phyloP scores from a whole-genome alignment of 2,888 invertebrate species.

The Labia minor region DNA sequence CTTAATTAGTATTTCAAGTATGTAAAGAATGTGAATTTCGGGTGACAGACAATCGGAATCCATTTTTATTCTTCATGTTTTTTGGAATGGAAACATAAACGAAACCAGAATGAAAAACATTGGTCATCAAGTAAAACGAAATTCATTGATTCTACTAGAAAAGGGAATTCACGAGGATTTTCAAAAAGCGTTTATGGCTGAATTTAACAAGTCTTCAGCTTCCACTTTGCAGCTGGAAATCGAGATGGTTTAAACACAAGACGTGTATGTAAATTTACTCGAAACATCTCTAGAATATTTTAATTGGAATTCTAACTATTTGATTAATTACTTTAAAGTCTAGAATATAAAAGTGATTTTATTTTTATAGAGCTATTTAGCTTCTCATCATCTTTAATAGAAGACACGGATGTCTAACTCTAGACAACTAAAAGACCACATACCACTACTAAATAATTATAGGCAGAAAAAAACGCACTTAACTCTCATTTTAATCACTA shows the following conservation, averaged over 20 bases:
- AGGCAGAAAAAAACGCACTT: constrained; percentile 4
- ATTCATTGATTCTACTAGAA: no score
- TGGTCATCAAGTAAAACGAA: neutral
- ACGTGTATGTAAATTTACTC: constrained; percentile 8
- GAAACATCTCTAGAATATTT: neutral
- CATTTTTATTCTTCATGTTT: no score
- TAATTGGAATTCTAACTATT: constrained; percentile 8
- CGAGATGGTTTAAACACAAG: constrained; percentile 2
- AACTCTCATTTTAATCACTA: constrained; percentile 8
- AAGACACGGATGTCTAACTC: constrained; percentile 13
- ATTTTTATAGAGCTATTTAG: constrained; percentile 13
- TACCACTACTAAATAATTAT: constrained; percentile 13
- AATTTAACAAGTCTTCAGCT: neutral
- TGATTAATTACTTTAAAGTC: constrained; percentile 13
- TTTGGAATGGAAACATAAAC: neutral
- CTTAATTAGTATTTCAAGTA: neutral
- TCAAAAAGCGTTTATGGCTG: no score
- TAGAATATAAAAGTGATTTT: constrained; percentile 13
- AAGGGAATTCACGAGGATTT: neutral
- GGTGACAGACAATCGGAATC: no score
- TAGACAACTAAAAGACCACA: neutral
- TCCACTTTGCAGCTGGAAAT: neutral
- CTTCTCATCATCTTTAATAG: neutral
- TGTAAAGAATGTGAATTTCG: neutral
- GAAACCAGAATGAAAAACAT: neutral